Percentiles rank a stretch among this genome's conserved stretches.
These are phyloP conservation scores for Anomalospiza imberbis DNA, from an alignment of 2,797 vertebrate species.

Conservation along the genomic window DNA sequence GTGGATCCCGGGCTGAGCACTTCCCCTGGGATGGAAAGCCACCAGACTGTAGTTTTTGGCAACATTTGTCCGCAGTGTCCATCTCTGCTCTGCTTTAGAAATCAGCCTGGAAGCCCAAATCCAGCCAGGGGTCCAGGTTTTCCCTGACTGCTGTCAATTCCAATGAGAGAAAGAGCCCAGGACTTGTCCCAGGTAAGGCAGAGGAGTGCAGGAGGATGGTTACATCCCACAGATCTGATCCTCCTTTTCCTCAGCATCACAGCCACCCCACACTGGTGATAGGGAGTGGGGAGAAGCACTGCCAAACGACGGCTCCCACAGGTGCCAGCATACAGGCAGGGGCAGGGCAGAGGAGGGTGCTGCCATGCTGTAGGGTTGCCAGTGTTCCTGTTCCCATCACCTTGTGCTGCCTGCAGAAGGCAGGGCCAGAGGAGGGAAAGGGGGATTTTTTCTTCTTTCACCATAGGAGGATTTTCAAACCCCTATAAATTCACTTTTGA, in stretches of 20 bases:
- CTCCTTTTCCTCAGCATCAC: background rate
- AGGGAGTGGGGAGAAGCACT: accelerated
- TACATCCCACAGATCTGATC: background rate
- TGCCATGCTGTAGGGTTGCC: background rate
- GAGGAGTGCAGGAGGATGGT: background rate
- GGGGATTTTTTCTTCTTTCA: background rate
- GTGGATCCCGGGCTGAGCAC: background rate
- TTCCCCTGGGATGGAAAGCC: background rate
- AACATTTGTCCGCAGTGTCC: background rate
- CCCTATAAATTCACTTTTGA: constrained; percentile 73
- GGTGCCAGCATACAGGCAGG: background rate
- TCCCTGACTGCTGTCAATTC: background rate
- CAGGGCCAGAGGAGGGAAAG: background rate
- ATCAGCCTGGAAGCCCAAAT: background rate
- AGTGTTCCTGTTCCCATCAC: background rate
- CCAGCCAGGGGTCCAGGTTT: background rate
- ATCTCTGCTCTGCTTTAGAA: background rate
- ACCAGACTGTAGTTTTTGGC: background rate
- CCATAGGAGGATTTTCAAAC: constrained; percentile 61
- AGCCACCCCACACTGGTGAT: accelerated
- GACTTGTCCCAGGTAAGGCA: background rate
- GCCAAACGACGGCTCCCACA: background rate
- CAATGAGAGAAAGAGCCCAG: background rate
- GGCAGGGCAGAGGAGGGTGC: background rate
- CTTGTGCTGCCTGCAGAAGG: background rate